Base-by-base conservation (phyloP, 2,888 invertebrate species). In the Pseudococcus longispinus region DNA sequence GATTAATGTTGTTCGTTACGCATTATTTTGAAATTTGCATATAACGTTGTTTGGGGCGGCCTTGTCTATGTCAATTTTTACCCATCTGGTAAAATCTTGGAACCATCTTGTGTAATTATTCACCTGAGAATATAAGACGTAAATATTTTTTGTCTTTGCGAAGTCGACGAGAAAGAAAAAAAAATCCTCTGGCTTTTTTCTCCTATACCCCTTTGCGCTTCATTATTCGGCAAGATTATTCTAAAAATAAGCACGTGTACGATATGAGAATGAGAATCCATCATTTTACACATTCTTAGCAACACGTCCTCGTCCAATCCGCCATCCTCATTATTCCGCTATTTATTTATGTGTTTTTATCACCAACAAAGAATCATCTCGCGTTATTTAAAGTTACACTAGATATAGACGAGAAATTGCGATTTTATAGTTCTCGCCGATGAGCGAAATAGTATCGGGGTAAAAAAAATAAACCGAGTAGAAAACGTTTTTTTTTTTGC, bases 11-110 rank as follows among this genome's bases (percentile, higher is more conserved):
- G 77, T 42, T 42, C 37, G 77, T 42, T 80, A 80, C 77, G 77
- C 77, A 29, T 80, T 20, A 80, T 80, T 80, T 80, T 80, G 20
- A 26, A 29, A 32, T 70, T 70, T 70, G 29, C 70, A 29, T 70
- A 80, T 42, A 80, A 20, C 42, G 42, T 77, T 77, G 26, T n/a
- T n/a, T 37, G 29, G 2, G 13, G 77, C 23, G 77, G 20, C 32
- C 77, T 80, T 80, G 77, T 80, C 77, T 80, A 42, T 80, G 77
- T 80, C 37, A 80, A 80, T 80, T 80, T 80, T 80, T 80, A 18
- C 74, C 23, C 77, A 80, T 80, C 77, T 42, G 37, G 29, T 70
- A 70, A 42, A 80, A 80, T 80, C 77, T 42, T 80, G 37, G 37
- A 80, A 80, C 77, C 20, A 32, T 80, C 20, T 42, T 42, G 9